Percentiles rank a stretch among this genome's conserved stretches.
phyloP scores from a whole-genome alignment of 2,113 vertebrate species.

The Pantherophis guttatus region DNA sequence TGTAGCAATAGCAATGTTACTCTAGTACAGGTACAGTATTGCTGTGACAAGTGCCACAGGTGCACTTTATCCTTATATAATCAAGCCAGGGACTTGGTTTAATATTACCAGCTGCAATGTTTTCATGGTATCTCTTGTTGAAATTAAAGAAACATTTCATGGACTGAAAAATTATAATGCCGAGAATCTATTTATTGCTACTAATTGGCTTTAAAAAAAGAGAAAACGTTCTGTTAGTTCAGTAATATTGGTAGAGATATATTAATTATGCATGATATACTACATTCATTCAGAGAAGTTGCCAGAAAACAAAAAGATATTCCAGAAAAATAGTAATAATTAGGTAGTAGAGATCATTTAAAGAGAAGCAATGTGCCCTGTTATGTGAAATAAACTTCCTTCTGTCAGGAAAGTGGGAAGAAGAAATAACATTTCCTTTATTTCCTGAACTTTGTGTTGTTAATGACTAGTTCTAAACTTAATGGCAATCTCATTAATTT shows the following conservation, averaged over 20 bases:
- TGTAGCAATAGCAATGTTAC: neutral
- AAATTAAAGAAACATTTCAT: neutral
- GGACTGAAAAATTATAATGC: accelerated
- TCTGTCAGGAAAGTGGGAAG: neutral
- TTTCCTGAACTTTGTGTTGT: neutral
- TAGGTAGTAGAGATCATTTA: neutral
- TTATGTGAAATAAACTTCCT: neutral
- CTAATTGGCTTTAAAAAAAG: neutral
- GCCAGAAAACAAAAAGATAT: neutral
- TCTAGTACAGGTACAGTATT: neutral
- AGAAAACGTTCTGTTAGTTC: neutral
- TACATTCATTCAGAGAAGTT: neutral
- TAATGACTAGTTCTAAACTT: neutral
- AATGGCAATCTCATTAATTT: neutral
- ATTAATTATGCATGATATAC: neutral
- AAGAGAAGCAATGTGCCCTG: neutral
- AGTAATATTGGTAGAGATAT: neutral
- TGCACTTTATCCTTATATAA: neutral
- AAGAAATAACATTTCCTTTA: neutral
- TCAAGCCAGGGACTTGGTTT: neutral
- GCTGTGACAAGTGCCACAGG: neutral
- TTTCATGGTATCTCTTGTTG: accelerated
- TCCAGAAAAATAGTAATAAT: neutral
- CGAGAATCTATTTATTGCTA: neutral
- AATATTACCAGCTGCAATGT: slow-evolving; percentile 7